Percentiles rank a stretch among this genome's conserved stretches.
These are phyloP conservation scores for Rhadinocentrus ornatus DNA, from an alignment of 2,797 vertebrate species.

Conservation along the genomic window DNA sequence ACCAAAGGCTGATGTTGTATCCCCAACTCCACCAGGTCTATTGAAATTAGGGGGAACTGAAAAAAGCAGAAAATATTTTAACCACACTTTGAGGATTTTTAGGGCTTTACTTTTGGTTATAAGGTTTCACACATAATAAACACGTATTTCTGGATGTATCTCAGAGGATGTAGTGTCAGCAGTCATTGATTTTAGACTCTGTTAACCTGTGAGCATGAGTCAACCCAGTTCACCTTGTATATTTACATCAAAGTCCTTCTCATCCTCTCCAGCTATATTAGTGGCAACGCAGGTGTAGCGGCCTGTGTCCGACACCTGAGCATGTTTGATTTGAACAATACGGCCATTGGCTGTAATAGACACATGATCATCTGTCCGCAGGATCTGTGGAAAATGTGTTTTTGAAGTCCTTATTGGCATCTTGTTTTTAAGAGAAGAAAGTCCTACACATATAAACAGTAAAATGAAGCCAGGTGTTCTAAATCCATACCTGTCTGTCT, in stretches of 20 bases:
- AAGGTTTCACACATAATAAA: background rate
- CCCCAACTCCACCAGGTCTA: constrained; percentile 78
- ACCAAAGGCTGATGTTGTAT: constrained; percentile 70
- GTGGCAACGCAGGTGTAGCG: constrained; percentile 95
- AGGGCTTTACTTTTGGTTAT: background rate
- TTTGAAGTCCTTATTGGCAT: background rate
- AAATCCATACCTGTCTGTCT: constrained; percentile 89
- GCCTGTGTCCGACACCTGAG: constrained; percentile 93
- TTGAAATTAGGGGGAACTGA: constrained; percentile 94
- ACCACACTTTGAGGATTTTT: background rate
- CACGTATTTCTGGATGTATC: background rate
- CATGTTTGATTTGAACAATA: constrained; percentile 88
- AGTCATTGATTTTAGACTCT: constrained; percentile 29
- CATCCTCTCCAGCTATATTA: constrained; percentile 95
- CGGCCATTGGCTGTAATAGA: constrained; percentile 85
- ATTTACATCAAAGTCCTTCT: constrained; percentile 99
- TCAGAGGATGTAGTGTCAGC: background rate
- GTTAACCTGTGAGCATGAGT: constrained; percentile 59
- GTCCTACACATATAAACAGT: background rate
- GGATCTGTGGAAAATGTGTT: constrained; percentile 77
- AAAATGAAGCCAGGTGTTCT: background rate
- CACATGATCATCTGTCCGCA: constrained; percentile 84
- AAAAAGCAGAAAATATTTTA: constrained; percentile 6
- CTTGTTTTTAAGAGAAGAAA: background rate
- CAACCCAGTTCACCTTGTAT: constrained; percentile 94